Evolutionary conservation across 92 coral and sea anemone genomes (phyloP), one percentile per base, ranked within the genome.

Genomic region (Virgularia gustaviana): DNA sequence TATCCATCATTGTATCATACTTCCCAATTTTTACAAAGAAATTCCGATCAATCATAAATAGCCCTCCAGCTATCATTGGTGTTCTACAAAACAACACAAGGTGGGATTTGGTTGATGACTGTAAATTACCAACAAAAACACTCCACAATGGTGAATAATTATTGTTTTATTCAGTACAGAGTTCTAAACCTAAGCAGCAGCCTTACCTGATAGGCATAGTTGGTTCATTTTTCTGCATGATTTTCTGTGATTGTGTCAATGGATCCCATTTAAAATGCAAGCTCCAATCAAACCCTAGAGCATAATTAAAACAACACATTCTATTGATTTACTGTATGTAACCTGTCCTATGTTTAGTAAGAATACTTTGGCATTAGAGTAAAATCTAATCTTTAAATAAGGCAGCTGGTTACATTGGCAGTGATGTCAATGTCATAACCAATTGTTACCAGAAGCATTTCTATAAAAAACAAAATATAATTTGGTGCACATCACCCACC

Each of bases 1-100:
- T 92, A 81, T 92, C 98, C 98, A 92, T 92, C 98, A 89, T 89
- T 68, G 82, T 81, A 82, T 92, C 98, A 75, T 92, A 92, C 63
- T 89, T 86, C 25, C 98, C 98, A 13, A 85, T 84, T 83, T 74
- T 80, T 71, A 82, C 85, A 56, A 92, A 92, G 96, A 96, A 92
- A 29, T 75, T 84, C 45, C 87, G 89, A 36, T 83, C 87, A 18
- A 90, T 89, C 42, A 89, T 84, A 72, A 92, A 92, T 72, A 92
- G 64, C 11, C 98, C 98, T 22, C 98, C 98, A 73, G 98, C 98
- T 10, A 92, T 92, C 96, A 92, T 92, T 0, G 98, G 98, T 0
- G 98, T 92, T 65, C 98, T 92, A 45, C 3, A 60, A 16, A 53
- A 49, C n/a, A n/a, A n/a, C 27, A 6, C 3, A 72, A 23, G 28